phyloP scores from a whole-genome alignment of 2,797 vertebrate species.

The Sebastes trivittatus region DNA sequence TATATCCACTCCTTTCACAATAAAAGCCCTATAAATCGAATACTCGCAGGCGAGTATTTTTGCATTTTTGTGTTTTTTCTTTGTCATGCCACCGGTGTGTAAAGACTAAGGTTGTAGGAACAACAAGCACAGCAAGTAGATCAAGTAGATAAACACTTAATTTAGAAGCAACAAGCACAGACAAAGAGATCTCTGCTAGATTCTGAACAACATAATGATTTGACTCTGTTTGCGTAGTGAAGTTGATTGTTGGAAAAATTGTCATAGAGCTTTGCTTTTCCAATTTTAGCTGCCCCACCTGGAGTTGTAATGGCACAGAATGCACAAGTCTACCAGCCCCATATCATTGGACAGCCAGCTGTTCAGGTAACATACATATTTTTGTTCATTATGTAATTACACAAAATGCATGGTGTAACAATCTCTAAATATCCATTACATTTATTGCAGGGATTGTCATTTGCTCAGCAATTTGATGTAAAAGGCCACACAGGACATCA shows the following conservation, averaged over 20 bases:
- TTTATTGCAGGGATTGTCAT: conserved; percentile 60
- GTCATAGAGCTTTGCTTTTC: background rate
- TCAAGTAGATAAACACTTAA: background rate
- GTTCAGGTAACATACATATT: conserved; percentile 66
- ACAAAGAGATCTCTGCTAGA: background rate
- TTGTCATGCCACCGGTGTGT: too few relatives aligned
- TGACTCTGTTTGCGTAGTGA: background rate
- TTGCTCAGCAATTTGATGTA: conserved; percentile 68
- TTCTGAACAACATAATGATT: background rate
- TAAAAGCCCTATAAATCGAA: too few relatives aligned
- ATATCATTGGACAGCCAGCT: conserved; percentile 79
- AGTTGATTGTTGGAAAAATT: background rate
- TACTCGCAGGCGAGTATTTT: too few relatives aligned
- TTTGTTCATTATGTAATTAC: background rate
- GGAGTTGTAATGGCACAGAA: conserved; percentile 92
- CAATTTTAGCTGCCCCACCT: conserved; percentile 81
- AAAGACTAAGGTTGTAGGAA: background rate
- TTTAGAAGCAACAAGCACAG: background rate
- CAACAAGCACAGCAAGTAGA: background rate
- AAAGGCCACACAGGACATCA: conserved; percentile 62
- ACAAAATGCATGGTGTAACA: background rate
- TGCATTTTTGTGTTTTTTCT: too few relatives aligned
- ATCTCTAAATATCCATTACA: background rate
- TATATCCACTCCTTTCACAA: too few relatives aligned
- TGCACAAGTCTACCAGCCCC: conserved; percentile 93